Percentiles rank a stretch among this genome's conserved stretches.
phyloP scores from a whole-genome alignment of 2,888 invertebrate species.

The Bombyx huttoni region DNA sequence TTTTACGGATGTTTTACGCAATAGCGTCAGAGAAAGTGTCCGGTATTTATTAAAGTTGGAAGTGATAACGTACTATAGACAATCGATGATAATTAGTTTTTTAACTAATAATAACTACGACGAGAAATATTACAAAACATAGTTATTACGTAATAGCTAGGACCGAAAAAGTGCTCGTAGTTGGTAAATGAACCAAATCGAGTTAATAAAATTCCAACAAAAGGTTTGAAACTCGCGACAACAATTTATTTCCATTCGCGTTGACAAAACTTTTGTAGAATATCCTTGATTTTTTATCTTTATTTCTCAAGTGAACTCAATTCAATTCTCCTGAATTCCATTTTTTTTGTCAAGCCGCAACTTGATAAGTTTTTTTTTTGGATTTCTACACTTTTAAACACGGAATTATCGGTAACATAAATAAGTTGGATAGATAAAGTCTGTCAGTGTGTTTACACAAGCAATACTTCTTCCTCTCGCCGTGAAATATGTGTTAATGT shows the following conservation, averaged over 20 bases:
- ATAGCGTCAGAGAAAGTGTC: constrained; percentile 27
- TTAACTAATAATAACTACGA: background rate
- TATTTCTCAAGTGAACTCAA: background rate
- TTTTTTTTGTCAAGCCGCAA: background rate
- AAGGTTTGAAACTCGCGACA: constrained; percentile 7
- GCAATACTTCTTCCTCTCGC: constrained; percentile 25
- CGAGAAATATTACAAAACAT: background rate
- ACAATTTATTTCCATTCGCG: constrained; percentile 2
- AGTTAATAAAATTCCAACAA: constrained; percentile 7
- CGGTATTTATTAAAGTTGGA: constrained; percentile 11
- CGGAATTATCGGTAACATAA: constrained; percentile 31
- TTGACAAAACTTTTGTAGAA: background rate
- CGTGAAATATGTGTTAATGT: constrained; percentile 9
- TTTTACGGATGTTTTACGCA: constrained; percentile 12
- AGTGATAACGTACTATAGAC: constrained; percentile 3
- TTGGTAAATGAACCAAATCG: background rate
- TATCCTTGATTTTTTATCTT: background rate
- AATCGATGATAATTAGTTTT: background rate
- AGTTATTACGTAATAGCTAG: background rate
- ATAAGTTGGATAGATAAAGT: constrained; percentile 27
- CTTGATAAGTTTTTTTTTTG: constrained; percentile 4
- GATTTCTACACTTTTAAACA: constrained; percentile 20
- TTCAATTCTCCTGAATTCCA: background rate
- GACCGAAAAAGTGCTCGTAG: background rate
- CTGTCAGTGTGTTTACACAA: constrained; percentile 25